Conservation (phyloP, 2,113 vertebrate species). For the Xiphophorus hellerii region DNA sequence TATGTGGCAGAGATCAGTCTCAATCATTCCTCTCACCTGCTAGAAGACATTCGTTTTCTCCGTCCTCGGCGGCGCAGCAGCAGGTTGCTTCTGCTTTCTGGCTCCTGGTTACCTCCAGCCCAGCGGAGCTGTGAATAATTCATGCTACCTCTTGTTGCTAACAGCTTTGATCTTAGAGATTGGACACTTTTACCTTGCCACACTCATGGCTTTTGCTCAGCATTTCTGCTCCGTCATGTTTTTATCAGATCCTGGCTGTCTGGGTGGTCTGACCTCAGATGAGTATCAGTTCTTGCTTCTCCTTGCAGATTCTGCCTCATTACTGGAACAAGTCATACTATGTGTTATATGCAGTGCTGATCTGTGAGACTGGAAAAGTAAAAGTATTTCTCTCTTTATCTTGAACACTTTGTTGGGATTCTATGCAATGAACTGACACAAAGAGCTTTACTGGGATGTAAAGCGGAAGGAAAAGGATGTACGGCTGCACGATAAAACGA, state of each 20-base stretch:
- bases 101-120: not conserved
- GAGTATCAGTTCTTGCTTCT: not conserved
- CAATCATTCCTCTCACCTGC: not conserved
- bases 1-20: no score
- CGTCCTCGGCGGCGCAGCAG: no score
- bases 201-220: not conserved
- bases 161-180: not conserved
- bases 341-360: not conserved
- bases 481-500: no score
- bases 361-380: not conserved
- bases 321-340: no score
- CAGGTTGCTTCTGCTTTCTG: not conserved
- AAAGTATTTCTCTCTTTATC: no score
- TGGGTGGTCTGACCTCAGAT: not conserved
- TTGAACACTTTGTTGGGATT: no score
- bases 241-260: not conserved
- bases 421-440: no score
- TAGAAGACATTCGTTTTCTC: no score
- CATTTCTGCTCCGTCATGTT: not conserved
- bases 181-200: not conserved
- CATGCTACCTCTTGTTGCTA: not conserved
- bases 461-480: no score
- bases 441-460: no score
- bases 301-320: not conserved
- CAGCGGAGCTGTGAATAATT: not conserved